A percentile compares a stretch with the other conserved stretches of the same genome.
Evolutionary conservation across 2,797 vertebrate species (phyloP).

Genomic region (Pseudocheirus occidentalis): DNA sequence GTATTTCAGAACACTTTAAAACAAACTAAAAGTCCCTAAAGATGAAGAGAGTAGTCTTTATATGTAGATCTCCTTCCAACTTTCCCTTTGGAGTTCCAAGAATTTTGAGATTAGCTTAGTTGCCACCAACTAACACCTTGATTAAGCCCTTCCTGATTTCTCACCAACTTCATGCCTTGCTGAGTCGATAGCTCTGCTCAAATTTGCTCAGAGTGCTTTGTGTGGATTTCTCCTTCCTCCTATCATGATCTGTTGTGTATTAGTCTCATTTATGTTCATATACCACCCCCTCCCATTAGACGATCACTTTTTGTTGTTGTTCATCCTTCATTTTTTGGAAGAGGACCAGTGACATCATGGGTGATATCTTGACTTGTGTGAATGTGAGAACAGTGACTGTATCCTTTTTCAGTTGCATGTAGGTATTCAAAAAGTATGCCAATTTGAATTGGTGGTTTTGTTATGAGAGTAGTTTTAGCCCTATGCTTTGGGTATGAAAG

Average conservation of each 20-base stretch:
- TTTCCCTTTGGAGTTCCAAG: background rate
- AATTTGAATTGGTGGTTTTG: background rate
- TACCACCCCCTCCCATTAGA: background rate
- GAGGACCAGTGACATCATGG: background rate
- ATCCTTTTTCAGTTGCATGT: background rate
- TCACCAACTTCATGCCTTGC: background rate
- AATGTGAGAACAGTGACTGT: background rate
- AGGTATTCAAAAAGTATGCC: background rate
- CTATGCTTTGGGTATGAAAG: background rate
- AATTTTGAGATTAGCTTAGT: background rate
- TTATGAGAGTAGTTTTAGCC: conserved; percentile 3
- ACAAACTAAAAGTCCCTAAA: background rate
- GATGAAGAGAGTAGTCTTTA: background rate
- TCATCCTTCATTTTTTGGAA: background rate
- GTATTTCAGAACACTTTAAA: background rate
- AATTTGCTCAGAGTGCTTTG: background rate
- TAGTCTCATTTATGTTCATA: background rate
- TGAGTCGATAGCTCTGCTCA: background rate
- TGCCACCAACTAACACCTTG: background rate
- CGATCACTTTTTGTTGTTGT: background rate
- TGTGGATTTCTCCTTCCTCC: background rate
- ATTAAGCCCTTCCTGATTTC: background rate
- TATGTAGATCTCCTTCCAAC: background rate
- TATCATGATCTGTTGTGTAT: background rate
- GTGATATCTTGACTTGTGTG: background rate